phyloP scores from a whole-genome alignment of 2,113 vertebrate species.

The Dermatemys mawii region DNA sequence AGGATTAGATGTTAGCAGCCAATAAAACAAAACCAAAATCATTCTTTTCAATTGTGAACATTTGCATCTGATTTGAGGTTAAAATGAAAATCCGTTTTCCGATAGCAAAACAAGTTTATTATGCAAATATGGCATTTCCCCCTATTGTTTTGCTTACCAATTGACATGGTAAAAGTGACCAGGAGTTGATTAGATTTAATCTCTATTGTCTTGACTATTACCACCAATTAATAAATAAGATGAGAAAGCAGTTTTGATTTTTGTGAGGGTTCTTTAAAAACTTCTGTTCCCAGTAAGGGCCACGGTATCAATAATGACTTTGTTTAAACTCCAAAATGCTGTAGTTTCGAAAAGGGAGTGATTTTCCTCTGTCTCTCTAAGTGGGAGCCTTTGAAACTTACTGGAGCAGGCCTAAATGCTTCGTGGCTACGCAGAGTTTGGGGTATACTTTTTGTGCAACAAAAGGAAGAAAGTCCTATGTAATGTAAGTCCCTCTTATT shows the following conservation, averaged over 20 bases:
- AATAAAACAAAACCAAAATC: neutral
- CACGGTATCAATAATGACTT: neutral
- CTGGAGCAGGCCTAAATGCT: neutral
- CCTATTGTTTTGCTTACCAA: neutral
- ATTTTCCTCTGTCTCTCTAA: neutral
- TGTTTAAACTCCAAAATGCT: fast-evolving
- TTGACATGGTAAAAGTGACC: neutral
- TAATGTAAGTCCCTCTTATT: neutral
- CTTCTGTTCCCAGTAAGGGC: neutral
- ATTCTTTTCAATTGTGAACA: neutral
- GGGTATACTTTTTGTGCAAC: neutral
- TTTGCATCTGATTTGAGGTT: neutral
- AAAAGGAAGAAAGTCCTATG: neutral
- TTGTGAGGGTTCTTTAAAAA: neutral
- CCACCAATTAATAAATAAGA: neutral
- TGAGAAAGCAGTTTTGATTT: neutral
- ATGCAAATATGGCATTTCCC: neutral
- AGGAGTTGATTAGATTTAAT: neutral
- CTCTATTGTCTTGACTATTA: neutral
- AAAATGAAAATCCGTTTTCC: neutral
- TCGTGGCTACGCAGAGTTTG: neutral
- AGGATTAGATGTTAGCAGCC: neutral
- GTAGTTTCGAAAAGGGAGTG: fast-evolving
- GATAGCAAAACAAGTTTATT: neutral
- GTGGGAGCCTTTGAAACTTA: neutral